Conservation (phyloP, 2,888 invertebrate species). For the Amblyjoppa proteus region DNA sequence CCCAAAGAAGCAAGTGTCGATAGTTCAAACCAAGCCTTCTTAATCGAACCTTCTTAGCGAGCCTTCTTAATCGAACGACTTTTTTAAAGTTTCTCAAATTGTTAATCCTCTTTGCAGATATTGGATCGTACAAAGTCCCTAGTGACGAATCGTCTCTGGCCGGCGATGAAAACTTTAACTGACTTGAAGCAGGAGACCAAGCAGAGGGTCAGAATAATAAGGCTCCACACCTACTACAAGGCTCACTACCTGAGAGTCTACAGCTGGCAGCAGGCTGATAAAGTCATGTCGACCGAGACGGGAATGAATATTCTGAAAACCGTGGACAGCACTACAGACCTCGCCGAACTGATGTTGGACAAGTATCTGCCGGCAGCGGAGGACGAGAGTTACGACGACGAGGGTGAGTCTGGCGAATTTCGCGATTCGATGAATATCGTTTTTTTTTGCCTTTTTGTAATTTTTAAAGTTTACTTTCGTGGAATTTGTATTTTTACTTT, state of each 20-base stretch:
- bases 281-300: slow-evolving; percentile 89
- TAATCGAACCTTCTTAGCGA: background rate
- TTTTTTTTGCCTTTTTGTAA: slow-evolving; percentile 39
- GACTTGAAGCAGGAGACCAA: slow-evolving; percentile 78
- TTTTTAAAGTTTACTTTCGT: background rate
- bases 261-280: slow-evolving; percentile 91
- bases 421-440: slow-evolving; percentile 30
- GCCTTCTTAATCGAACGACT: background rate
- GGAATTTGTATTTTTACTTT: background rate
- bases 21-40: background rate
- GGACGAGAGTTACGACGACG: slow-evolving; percentile 86
- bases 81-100: background rate
- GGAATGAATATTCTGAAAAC: slow-evolving; percentile 90
- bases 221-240: slow-evolving; percentile 83
- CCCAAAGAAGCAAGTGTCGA: slow-evolving; percentile 83
- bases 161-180: slow-evolving; percentile 78
- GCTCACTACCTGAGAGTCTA: slow-evolving; percentile 89
- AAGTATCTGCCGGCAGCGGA: slow-evolving; percentile 89
- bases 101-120: slow-evolving; percentile 74
- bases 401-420: slow-evolving; percentile 77
- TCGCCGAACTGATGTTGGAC: slow-evolving; percentile 91
- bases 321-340: slow-evolving; percentile 89
- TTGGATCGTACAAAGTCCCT: slow-evolving; percentile 81
- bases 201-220: slow-evolving; percentile 77
- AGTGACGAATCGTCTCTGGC: slow-evolving; percentile 76